Percentiles rank a stretch among this genome's conserved stretches.
phyloP scores from a whole-genome alignment of 2,888 invertebrate species.

The Phengaris arion region DNA sequence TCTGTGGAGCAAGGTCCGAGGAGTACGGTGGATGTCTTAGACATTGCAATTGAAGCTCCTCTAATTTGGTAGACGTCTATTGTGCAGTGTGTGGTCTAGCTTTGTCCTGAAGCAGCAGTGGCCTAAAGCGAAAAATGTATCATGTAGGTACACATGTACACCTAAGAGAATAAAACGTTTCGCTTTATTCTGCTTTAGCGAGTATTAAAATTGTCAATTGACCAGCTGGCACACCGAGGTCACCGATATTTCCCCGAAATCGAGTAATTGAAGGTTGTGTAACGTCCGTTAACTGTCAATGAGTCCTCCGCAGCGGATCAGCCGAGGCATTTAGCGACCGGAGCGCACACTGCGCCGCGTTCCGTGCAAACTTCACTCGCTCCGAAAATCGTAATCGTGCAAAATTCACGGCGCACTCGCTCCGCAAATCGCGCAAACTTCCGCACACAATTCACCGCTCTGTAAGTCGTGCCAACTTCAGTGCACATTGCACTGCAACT shows the following conservation, averaged over 20 bases:
- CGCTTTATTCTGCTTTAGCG: not conserved
- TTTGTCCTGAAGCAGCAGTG: too few relatives aligned
- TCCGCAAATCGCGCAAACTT: not conserved
- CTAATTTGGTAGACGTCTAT: too few relatives aligned
- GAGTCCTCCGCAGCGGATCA: too few relatives aligned
- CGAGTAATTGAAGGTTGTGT: constrained; percentile 1
- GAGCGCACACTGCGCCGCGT: not conserved
- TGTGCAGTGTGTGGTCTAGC: too few relatives aligned
- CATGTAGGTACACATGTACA: too few relatives aligned
- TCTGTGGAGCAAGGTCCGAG: too few relatives aligned
- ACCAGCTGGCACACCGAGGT: not conserved
- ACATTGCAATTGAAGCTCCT: too few relatives aligned
- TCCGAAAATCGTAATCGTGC: not conserved
- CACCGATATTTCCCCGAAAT: constrained; percentile 10
- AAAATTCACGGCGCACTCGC: not conserved
- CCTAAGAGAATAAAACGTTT: too few relatives aligned
- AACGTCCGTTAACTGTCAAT: not conserved
- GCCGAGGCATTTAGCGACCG: not conserved
- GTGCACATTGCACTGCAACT: not conserved
- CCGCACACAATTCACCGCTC: not conserved
- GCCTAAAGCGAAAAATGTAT: too few relatives aligned
- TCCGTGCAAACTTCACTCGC: not conserved
- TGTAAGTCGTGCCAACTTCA: not conserved
- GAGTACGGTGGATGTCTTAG: too few relatives aligned
- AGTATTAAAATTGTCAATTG: not conserved